phyloP scores from a whole-genome alignment of 2,888 invertebrate species.

The Hoplodrina blanda region DNA sequence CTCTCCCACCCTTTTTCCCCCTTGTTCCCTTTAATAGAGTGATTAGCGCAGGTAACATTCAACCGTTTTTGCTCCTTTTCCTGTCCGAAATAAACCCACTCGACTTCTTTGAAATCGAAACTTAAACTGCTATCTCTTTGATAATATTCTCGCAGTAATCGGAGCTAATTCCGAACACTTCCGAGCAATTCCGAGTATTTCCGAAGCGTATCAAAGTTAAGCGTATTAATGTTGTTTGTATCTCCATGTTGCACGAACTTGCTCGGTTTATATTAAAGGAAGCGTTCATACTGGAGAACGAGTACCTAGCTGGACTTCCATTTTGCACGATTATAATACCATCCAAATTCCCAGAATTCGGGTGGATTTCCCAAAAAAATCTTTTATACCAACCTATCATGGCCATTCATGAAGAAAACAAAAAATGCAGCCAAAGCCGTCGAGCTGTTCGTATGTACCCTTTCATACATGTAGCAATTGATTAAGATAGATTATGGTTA shows the following conservation, averaged over 20 bases:
- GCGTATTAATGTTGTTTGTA: conserved; percentile 30
- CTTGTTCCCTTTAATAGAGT: neutral
- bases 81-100: neutral
- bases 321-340: no score
- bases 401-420: no score
- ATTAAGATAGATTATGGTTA: no score
- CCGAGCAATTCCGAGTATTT: conserved; percentile 36
- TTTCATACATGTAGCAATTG: no score
- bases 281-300: neutral
- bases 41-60: neutral
- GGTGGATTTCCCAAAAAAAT: no score
- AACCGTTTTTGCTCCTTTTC: neutral
- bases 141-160: conserved; percentile 10
- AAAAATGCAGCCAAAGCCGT: no score
- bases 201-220: conserved; percentile 38
- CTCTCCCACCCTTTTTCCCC: no score
- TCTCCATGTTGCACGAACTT: conserved; percentile 27
- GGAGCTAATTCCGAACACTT: conserved; percentile 23
- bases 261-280: neutral
- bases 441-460: no score
- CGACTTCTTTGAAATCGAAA: conserved; percentile 21
- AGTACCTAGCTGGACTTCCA: no score
- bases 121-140: conserved; percentile 13
- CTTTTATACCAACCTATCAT: no score
- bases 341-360: no score